Evolutionary conservation across 1,140 invertebrate genomes (phyloP), one percentile per base, ranked within the genome.

Genomic region (Hydropsyche tenuis): DNA sequence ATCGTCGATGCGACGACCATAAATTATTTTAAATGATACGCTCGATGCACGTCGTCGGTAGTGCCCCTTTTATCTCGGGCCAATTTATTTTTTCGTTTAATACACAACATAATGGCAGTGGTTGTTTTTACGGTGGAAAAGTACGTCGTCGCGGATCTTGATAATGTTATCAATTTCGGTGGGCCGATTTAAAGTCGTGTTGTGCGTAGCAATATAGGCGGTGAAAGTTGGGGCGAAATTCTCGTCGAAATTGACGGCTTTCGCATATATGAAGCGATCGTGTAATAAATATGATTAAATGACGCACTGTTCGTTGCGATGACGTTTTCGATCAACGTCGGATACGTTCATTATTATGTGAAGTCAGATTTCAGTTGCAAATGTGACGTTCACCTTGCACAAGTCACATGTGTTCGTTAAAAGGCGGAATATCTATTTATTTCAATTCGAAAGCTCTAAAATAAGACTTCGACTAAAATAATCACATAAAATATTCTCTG

Each of bases 1-100:
- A 68, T 68, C 45, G 37, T 4, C 62, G 27, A 37, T 43, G 43
- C 18, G 23, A 16, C 11, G 65, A 68, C 45, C 37, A 68, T 68
- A 68, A 68, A 68, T 68, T 68, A 68, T 68, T 68, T 68, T 68
- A 68, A 68, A 68, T 68, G 65, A 68, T 68, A 68, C 45, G 43
- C 45, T 23, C 22, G 30, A 14, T 16, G 22, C 14, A 6, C 48
- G 48, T 16, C 48, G 48, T 18, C 12, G 46, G 12, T 48, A 14
- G 46, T 48, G 30, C 46, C 4, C 4, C 48, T 53, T 53, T 53
- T 53, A 53, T 9, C 48, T 53, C 16, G 16, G 16, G 48, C 20
- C 48, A 48, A 12, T 48, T 48, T 48, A n/a, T 16, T 48, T 48
- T 12, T 48, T 48, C 14, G 3, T 48, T 16, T 14, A 14, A 14